These are phyloP conservation scores for Erythrocebus patas DNA, from an alignment of 2,113 vertebrate species.

Conservation along the genomic window DNA sequence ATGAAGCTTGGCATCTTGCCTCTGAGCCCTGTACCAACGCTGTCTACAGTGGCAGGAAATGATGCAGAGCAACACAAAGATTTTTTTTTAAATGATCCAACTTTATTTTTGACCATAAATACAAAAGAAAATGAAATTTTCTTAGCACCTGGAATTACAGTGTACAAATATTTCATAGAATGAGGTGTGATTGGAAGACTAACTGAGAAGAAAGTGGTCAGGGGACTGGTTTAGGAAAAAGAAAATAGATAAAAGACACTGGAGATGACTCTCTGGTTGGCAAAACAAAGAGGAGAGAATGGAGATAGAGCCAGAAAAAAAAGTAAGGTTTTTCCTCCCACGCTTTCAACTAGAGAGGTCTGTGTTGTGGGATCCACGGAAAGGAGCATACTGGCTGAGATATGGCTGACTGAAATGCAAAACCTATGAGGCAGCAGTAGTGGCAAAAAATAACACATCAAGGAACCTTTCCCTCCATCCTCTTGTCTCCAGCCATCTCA, in stretches of 20 bases:
- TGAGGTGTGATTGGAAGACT: background rate
- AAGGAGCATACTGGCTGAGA: background rate
- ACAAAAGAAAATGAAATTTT: slow-evolving; percentile 28
- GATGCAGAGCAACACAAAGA: background rate
- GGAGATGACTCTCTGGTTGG: background rate
- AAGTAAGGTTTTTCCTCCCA: background rate
- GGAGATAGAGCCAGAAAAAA: background rate
- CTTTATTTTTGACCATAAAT: slow-evolving; percentile 25
- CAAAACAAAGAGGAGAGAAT: background rate
- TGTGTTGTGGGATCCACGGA: background rate
- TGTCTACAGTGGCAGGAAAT: background rate
- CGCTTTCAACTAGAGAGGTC: background rate
- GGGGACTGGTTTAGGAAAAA: background rate
- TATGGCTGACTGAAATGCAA: background rate
- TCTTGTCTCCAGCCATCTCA: background rate
- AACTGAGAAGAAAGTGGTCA: background rate
- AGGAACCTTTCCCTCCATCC: background rate
- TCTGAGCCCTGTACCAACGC: background rate
- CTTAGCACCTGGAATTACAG: background rate
- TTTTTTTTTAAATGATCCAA: background rate
- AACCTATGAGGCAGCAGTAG: background rate
- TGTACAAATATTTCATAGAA: background rate
- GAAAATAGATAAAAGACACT: background rate
- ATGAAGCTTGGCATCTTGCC: background rate
- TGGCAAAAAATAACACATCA: background rate